Conservation (phyloP, 35 echinoderm and acorn worm genomes). For the Anneissia japonica region DNA sequence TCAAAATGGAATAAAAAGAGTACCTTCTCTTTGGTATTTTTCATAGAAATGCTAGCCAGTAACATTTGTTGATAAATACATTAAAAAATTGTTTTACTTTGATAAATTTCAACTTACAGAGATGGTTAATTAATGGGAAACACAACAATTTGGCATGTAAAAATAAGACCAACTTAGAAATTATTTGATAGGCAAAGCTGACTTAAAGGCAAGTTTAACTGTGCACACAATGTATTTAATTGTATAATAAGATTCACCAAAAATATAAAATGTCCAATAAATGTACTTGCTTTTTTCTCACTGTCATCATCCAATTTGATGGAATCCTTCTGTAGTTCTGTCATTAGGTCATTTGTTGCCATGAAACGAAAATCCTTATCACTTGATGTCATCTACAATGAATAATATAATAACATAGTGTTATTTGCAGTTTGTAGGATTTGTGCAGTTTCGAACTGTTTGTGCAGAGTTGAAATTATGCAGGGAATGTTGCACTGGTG, state of each 20-base stretch:
- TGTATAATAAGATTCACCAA: background rate
- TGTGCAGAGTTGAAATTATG: no score
- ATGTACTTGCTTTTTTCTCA: constrained; percentile 63
- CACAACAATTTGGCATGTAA: no score
- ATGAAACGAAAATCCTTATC: constrained; percentile 99
- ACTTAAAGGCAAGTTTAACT: no score
- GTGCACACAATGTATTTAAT: background rate
- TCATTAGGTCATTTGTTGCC: constrained; percentile 99
- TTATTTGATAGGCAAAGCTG: no score
- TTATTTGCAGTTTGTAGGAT: background rate
- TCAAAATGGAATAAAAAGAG: no score
- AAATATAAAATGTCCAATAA: background rate
- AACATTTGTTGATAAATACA: no score
- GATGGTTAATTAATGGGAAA: no score
- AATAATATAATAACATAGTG: background rate
- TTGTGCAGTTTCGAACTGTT: background rate
- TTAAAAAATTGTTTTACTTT: no score
- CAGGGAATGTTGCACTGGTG: background rate
- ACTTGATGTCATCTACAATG: constrained; percentile 92
- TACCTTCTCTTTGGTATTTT: no score
- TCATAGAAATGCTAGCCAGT: no score
- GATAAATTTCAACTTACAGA: no score
- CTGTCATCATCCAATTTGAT: constrained; percentile 99
- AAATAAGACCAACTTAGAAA: no score
- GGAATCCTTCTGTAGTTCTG: constrained; percentile 93